These are phyloP conservation scores for Paedocypris micromegethes DNA, from an alignment of 2,797 vertebrate genomes.

Conservation along the genomic window DNA sequence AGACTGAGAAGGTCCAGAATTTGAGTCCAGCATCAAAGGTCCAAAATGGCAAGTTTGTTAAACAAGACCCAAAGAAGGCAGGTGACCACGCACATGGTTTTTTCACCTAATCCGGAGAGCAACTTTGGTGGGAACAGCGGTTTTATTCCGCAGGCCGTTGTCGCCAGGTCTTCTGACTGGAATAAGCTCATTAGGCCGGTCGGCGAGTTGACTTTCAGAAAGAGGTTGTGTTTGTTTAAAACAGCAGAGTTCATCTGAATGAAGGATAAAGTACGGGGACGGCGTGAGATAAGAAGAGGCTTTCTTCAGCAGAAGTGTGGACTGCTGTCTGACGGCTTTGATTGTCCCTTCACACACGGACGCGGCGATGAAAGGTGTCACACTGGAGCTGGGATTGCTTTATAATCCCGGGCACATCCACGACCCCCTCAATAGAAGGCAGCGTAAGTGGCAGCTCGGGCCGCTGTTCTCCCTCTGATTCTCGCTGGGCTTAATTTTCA, in stretches of 20 bases:
- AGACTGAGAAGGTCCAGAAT: too few species aligned
- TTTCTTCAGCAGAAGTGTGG: slow-evolving; percentile 61
- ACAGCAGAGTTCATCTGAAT: slow-evolving; percentile 32
- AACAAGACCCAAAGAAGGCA: not conserved
- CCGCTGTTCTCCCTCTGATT: slow-evolving; percentile 63
- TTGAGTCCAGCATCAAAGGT: too few species aligned
- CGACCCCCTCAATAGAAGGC: slow-evolving; percentile 75
- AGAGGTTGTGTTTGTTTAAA: slow-evolving; percentile 67
- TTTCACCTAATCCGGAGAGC: too few species aligned
- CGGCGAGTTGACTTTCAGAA: slow-evolving; percentile 72
- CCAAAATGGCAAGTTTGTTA: too few species aligned
- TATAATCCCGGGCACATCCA: slow-evolving; percentile 76
- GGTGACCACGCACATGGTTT: not conserved
- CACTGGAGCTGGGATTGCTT: slow-evolving; percentile 75
- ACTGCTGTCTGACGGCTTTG: slow-evolving; percentile 65
- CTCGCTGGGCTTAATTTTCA: slow-evolving; percentile 79
- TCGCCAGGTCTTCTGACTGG: slow-evolving; percentile 60
- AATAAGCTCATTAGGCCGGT: slow-evolving; percentile 76
- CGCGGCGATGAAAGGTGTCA: slow-evolving; percentile 74
- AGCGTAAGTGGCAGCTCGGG: slow-evolving; percentile 75
- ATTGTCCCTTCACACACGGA: slow-evolving; percentile 70
- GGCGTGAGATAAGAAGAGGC: slow-evolving; percentile 58
- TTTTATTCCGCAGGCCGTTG: too few species aligned
- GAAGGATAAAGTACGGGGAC: slow-evolving; percentile 26
- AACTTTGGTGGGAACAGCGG: too few species aligned